Base-by-base conservation (phyloP, 2,797 vertebrate genomes). In the Petrocephalus schoutedeni region DNA sequence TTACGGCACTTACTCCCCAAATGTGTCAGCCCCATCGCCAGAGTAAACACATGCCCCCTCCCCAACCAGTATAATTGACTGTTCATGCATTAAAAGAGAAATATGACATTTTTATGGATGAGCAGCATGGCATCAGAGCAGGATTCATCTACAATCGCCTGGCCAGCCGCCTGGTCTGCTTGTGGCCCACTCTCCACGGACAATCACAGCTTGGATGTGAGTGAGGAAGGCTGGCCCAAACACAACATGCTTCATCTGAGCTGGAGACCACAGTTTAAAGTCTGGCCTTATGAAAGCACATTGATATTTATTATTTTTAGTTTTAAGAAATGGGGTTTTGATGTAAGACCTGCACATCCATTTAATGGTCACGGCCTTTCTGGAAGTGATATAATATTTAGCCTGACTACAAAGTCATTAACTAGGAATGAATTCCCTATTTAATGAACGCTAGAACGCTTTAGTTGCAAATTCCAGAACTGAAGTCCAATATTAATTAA, bases 371-470 rank as follows among this genome's bases (percentile, higher is more conserved):
- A 45, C 61, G 23, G 58, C 3, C n/a, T 88, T 88, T 51, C 5
- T 82, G 10, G 19, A 23, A 21, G 28, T 83, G 4, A 16, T 58
- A 83, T 53, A 83, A 53, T 84, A 45, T 21, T 28, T 61, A 41
- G 28, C 4, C 57, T 21, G 45, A 54, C 67, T 36, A 8, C 12
- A 21, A 74, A 51, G 64, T 36, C 71, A n/a, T 53, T 49, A 87
- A 23, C 49, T 16, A 77, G 67, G 21, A 77, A 12, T 49, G 21
- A 36, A 87, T 71, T 49, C 86, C 51, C n/a, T 56, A 16, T 77
- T 5, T 56, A 87, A 87, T 87, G 51, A 87, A 87, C 54, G 21
- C 64, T 51, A 87, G 51, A 41, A 57, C 53, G 67, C 19, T 28
- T 19, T 32, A 71, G 10, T 5, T 71, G 64, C 23, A 74, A 74